Percentiles rank a stretch among this genome's conserved stretches.
phyloP scores from a whole-genome alignment of 2,888 invertebrate genomes.

The Lasioglossum oenotherae region DNA sequence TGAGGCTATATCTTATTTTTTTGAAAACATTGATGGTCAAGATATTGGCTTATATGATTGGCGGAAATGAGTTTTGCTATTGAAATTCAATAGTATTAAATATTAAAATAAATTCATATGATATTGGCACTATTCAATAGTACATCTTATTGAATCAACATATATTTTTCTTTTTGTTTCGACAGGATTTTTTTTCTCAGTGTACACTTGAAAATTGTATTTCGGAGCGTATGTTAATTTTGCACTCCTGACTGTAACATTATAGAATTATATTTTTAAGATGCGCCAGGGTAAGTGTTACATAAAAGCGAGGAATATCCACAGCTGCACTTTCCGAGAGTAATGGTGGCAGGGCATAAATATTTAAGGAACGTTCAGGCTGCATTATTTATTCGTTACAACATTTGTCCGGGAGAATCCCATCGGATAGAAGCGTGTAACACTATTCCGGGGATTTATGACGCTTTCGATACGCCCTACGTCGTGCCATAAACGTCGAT shows the following conservation, averaged over 20 bases:
- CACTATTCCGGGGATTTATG: conserved; percentile 6
- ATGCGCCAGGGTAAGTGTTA: background rate
- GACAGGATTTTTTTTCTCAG: too few relatives aligned
- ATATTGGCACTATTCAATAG: too few relatives aligned
- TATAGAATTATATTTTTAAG: background rate
- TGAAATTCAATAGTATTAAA: too few relatives aligned
- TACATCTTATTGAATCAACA: too few relatives aligned
- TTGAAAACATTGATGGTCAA: too few relatives aligned
- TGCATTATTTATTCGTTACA: background rate
- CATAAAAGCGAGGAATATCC: background rate
- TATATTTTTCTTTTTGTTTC: too few relatives aligned
- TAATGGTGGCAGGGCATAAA: background rate
- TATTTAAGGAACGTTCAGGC: background rate
- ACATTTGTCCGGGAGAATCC: background rate
- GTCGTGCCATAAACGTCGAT: conserved; percentile 1
- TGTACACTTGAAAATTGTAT: background rate
- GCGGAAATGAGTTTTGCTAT: too few relatives aligned
- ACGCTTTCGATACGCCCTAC: background rate
- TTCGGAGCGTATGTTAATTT: background rate
- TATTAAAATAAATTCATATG: too few relatives aligned
- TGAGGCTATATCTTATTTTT: too few relatives aligned
- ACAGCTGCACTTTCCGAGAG: background rate
- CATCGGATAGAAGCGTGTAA: background rate
- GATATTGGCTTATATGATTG: too few relatives aligned
- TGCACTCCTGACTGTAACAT: background rate